Conservation (phyloP, 2,888 invertebrate species). For the Arrhopalites spinosus region DNA sequence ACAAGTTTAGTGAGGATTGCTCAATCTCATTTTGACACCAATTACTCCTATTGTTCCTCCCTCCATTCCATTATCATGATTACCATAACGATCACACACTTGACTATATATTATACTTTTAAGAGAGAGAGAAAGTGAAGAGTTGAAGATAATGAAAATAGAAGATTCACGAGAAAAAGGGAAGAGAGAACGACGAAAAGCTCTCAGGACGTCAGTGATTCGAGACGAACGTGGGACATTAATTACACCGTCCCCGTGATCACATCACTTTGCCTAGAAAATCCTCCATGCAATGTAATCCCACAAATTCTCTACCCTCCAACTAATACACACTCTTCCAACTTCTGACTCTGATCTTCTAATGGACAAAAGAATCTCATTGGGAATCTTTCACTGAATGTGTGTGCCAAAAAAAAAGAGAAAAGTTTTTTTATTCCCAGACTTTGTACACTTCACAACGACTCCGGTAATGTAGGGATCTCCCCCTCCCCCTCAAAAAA, state of each 20-base stretch:
- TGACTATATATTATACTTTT: no score
- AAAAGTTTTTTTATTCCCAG: conserved; percentile 5
- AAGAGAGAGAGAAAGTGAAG: background rate
- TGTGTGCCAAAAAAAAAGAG: background rate
- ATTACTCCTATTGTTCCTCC: no score
- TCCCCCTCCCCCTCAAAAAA: background rate
- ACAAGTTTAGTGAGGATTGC: no score
- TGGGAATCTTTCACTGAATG: background rate
- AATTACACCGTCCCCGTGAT: conserved; percentile 23
- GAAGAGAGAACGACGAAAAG: conserved; percentile 47
- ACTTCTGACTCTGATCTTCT: conserved; percentile 12
- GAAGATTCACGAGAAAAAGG: conserved; percentile 24
- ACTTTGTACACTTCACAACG: background rate
- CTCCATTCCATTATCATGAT: no score
- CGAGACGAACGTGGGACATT: conserved; percentile 47
- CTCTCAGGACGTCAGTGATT: conserved; percentile 55
- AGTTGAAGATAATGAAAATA: conserved; percentile 15
- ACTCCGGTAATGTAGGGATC: no score
- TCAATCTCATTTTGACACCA: no score
- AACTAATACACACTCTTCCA: no score
- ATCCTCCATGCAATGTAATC: no score
- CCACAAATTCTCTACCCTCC: no score
- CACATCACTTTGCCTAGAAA: no score
- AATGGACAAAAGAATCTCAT: background rate
- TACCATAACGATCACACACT: no score